Conservation (phyloP, 2,797 vertebrate species). For the Microctenopoma stevenorrisi region DNA sequence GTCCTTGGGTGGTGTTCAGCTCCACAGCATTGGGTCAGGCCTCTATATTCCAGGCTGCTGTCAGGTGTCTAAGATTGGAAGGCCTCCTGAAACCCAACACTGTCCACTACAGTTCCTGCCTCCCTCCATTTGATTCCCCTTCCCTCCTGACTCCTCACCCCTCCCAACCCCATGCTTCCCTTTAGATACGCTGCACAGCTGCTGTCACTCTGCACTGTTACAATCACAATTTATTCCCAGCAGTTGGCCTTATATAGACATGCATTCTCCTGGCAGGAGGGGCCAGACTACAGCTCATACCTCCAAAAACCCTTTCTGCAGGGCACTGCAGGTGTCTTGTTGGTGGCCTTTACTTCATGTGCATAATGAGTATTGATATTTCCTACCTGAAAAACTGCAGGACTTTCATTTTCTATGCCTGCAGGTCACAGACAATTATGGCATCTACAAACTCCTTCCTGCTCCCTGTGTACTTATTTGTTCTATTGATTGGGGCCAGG, state of each 20-base stretch:
- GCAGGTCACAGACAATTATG: constrained; percentile 1
- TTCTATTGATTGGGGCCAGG: constrained; percentile 30
- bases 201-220: constrained; percentile 88
- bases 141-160: constrained; percentile 61
- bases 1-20: constrained; percentile 93
- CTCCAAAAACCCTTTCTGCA: constrained; percentile 29
- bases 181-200: constrained; percentile 87
- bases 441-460: constrained; percentile 15
- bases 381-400: not conserved
- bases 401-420: not conserved
- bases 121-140: constrained; percentile 39
- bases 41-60: constrained; percentile 82
- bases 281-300: constrained; percentile 40
- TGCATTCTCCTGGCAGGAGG: constrained; percentile 84
- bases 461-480: constrained; percentile 30
- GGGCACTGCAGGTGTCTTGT: constrained; percentile 51
- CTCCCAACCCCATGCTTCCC: constrained; percentile 57
- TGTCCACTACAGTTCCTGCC: constrained; percentile 72
- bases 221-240: constrained; percentile 85
- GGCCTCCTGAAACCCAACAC: constrained; percentile 91
- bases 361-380: not conserved
- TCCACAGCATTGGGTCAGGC: constrained; percentile 60
- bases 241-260: constrained; percentile 93
- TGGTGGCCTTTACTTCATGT: not conserved
- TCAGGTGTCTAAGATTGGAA: constrained; percentile 97